Percentiles rank a stretch among this genome's conserved stretches.
Conservation (phyloP, 2,113 vertebrate species). For the Gadus chalcogrammus region DNA sequence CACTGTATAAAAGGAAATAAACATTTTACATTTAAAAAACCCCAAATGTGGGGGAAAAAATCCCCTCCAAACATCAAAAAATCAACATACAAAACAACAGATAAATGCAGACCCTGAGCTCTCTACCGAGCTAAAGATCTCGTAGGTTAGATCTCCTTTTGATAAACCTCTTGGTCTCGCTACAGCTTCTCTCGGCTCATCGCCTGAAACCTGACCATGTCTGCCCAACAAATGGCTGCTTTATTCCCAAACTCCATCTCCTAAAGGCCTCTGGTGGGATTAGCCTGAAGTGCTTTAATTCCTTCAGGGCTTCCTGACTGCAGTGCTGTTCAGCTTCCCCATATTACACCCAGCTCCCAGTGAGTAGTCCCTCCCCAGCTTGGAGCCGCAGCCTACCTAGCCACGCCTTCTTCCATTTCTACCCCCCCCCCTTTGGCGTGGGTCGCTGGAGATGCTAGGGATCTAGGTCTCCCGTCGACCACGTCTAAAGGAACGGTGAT, state of each 20-base stretch:
- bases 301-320: not conserved
- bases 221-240: not conserved
- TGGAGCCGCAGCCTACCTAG: conserved; percentile 4
- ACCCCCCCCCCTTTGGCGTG: not conserved
- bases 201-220: not conserved
- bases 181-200: not conserved
- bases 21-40: too few relatives aligned
- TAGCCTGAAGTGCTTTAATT: conserved; percentile 1
- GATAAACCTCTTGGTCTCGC: too few relatives aligned
- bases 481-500: not conserved
- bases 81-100: too few relatives aligned
- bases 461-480: conserved; percentile 24
- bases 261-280: not conserved
- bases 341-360: conserved; percentile 51
- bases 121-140: too few relatives aligned
- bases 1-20: too few relatives aligned
- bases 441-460: conserved; percentile 9
- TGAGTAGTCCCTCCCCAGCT: conserved; percentile 42
- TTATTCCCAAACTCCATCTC: not conserved
- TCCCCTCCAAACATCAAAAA: too few relatives aligned
- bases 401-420: conserved; percentile 1
- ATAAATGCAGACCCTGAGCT: too few relatives aligned
- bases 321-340: conserved; percentile 11
- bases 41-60: too few relatives aligned
- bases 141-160: too few relatives aligned